Conservation (phyloP, 2,113 vertebrate species). For the Myrmecophaga tridactyla region DNA sequence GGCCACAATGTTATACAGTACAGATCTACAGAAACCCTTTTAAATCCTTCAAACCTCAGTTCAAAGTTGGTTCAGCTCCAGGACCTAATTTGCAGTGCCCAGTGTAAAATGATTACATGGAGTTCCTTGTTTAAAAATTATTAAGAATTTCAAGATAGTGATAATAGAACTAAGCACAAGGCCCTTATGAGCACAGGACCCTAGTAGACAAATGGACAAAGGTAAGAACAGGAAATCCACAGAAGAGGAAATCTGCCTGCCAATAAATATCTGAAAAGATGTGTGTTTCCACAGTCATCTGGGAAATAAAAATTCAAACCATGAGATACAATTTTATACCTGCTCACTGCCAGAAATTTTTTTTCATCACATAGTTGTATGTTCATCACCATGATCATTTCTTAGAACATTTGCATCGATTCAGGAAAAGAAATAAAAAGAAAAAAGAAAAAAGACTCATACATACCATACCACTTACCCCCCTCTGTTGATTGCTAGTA, state of each 20-base stretch:
- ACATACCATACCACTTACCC: no score
- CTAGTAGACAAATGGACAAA: background rate
- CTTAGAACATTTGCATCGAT: no score
- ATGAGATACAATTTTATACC: background rate
- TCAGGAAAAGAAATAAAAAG: no score
- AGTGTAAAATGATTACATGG: background rate
- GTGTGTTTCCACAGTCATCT: background rate
- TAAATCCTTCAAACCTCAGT: background rate
- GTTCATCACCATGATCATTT: no score
- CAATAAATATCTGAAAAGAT: background rate
- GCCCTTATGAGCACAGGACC: background rate
- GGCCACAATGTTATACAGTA: background rate
- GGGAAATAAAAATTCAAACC: background rate
- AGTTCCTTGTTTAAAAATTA: background rate
- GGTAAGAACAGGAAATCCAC: background rate
- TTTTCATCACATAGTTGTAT: no score
- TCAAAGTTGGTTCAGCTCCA: background rate
- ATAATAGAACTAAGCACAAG: background rate
- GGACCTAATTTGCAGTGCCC: background rate
- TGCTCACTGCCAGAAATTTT: background rate
- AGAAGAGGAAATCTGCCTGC: background rate
- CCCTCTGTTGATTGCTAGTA: no score
- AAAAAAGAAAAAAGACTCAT: no score
- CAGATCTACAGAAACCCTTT: background rate
- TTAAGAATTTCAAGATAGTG: background rate